Base-by-base conservation (phyloP, 2,797 vertebrate species). In the Eutrigla gurnardus region DNA sequence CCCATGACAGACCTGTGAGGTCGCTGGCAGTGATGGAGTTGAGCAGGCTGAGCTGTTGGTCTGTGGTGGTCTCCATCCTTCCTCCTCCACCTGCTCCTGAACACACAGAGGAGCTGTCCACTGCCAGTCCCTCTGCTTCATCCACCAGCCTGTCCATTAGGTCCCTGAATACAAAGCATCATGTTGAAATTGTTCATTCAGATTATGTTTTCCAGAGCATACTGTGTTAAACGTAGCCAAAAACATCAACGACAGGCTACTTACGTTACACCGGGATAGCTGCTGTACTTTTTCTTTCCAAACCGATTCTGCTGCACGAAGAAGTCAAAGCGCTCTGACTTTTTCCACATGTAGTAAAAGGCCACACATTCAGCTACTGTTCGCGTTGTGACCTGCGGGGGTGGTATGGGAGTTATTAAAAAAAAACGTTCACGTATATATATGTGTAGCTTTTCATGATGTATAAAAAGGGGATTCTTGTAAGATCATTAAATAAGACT, bases 271-370 rank as follows among this genome's bases (percentile, higher is more conserved):
- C 97, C 98, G 3, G 98, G 98, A 83, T 99, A 98, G 92, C 97
- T 97, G 90, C 96, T 98, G 6, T 98, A 99, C 73, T 97, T 97
- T 91, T 99, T 99, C 94, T 99, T 99, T 76, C 98, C 97, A 80
- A 99, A 99, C 57, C 96, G 95, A 85, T 97, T 99, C 91, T 99
- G 98, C 81, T 98, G 97, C 82, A 98, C 98, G 79, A 99, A 99
- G 84, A 96, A 95, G 92, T 99, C 98, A 4, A 99, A 98, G 40
- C 98, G 96, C 90, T 99, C 98, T 0, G 98, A 99, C 92, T 99
- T 99, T 45, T 99, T 99, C 98, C 98, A 99, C 96, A 98, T 97
- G 87, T 99, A 99, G 90, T 99, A 99, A 93, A 99, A 99, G 2
- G 97, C 96, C 55, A 99, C 98, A 91, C 98, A 99, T 90, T 99